Percentiles rank a stretch among this genome's conserved stretches.
These are phyloP conservation scores for Aradus depressus DNA, from an alignment of 2,888 invertebrate genomes.

Conservation along the genomic window DNA sequence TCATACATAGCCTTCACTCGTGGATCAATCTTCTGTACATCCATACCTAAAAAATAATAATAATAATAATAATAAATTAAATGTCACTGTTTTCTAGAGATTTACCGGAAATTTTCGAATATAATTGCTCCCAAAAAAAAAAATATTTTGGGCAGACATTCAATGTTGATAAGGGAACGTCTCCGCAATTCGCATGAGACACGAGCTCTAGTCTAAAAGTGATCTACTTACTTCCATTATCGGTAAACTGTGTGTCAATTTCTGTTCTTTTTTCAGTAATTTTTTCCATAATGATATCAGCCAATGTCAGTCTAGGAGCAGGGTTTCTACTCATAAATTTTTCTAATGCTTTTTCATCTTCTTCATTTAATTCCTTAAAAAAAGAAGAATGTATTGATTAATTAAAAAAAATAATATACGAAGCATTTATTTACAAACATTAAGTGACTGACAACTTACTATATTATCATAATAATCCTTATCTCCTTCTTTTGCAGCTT, in stretches of 20 bases:
- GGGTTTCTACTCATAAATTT: conserved; percentile 62
- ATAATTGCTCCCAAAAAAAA: background rate
- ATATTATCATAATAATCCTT: conserved; percentile 30
- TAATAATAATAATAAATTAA: background rate
- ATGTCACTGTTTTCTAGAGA: background rate
- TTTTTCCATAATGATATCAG: conserved; percentile 86
- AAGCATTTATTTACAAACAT: no score
- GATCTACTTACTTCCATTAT: conserved; percentile 44
- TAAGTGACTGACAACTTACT: conserved; percentile 23
- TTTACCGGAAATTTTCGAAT: no score
- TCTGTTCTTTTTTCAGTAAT: conserved; percentile 87
- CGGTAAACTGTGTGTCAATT: conserved; percentile 72
- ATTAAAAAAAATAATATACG: no score
- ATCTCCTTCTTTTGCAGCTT: conserved; percentile 18
- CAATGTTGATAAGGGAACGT: background rate
- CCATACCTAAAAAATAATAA: conserved; percentile 42
- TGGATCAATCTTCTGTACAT: conserved; percentile 74
- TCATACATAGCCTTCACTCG: conserved; percentile 67
- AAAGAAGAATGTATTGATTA: background rate
- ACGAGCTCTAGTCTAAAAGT: background rate
- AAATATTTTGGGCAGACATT: background rate
- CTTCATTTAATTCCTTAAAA: conserved; percentile 60
- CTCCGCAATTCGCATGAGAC: background rate
- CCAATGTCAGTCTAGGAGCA: conserved; percentile 58
- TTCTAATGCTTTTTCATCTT: conserved; percentile 78